Evolutionary conservation across 64 coral and sea anemone genomes (phyloP).

Genomic region (Anthopleura sola): DNA sequence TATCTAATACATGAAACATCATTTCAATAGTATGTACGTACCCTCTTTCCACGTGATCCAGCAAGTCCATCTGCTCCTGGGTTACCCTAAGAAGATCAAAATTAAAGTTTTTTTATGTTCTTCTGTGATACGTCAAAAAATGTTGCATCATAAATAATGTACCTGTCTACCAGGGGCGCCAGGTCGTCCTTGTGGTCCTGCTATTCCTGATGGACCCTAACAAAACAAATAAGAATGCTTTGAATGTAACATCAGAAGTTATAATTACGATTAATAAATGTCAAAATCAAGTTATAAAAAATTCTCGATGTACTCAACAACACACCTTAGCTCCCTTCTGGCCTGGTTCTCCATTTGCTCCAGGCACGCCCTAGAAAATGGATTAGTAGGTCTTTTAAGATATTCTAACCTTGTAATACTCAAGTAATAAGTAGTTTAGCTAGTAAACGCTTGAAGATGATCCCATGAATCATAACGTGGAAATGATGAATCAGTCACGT

Average conservation of each 20-base stretch:
- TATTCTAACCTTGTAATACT: no score
- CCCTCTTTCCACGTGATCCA: constrained; percentile 30
- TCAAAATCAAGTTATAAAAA: background rate
- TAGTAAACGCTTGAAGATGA: no score
- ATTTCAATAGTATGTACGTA: background rate
- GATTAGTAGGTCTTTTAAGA: background rate
- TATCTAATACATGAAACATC: no score
- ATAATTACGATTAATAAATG: background rate
- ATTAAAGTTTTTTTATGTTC: background rate
- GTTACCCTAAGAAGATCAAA: constrained; percentile 30
- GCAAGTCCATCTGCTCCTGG: background rate
- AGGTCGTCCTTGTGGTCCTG: constrained; percentile 44
- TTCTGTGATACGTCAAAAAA: background rate
- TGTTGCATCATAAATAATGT: background rate
- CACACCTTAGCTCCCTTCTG: constrained; percentile 33
- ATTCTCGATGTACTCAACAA: background rate
- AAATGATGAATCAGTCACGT: background rate
- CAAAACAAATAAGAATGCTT: no score
- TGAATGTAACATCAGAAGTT: no score
- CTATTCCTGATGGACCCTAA: constrained; percentile 41
- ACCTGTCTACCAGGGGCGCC: constrained; percentile 50
- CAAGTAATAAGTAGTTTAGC: no score
- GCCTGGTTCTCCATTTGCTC: constrained; percentile 37
- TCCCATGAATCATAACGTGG: no score
- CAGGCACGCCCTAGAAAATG: constrained; percentile 4